Conservation (phyloP, 2,797 vertebrate genomes). For the Muscicapa comitata region DNA sequence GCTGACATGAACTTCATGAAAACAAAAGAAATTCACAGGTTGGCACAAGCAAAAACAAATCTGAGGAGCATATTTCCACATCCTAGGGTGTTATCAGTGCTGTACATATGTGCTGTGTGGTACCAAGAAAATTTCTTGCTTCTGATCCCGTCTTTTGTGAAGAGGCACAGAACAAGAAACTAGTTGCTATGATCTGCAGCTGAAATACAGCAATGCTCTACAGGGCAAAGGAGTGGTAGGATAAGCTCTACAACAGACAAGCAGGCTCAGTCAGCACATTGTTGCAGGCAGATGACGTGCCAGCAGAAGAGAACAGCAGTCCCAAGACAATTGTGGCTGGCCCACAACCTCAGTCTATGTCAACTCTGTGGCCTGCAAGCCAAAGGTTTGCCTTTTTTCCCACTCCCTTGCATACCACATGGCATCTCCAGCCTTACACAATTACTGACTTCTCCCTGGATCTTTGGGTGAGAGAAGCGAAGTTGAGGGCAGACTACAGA, state of each 20-base stretch:
- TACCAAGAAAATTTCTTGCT: neutral
- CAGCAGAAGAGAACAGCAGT: constrained; percentile 50
- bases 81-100: neutral
- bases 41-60: neutral
- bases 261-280: constrained; percentile 57
- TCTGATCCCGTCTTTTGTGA: neutral
- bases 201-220: constrained; percentile 26
- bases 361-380: constrained; percentile 43
- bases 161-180: neutral
- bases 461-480: neutral
- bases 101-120: neutral
- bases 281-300: constrained; percentile 49
- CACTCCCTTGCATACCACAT: constrained; percentile 12
- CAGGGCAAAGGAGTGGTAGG: constrained; percentile 33
- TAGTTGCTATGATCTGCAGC: neutral
- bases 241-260: neutral
- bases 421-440: constrained; percentile 28
- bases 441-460: neutral
- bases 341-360: constrained; percentile 44
- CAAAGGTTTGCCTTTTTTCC: constrained; percentile 54
- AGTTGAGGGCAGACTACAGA: neutral
- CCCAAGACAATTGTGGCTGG: constrained; percentile 58
- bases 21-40: neutral
- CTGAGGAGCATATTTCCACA: neutral
- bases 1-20: neutral